Conservation (phyloP, 2,888 invertebrate species). For the Thereva nobilitata region DNA sequence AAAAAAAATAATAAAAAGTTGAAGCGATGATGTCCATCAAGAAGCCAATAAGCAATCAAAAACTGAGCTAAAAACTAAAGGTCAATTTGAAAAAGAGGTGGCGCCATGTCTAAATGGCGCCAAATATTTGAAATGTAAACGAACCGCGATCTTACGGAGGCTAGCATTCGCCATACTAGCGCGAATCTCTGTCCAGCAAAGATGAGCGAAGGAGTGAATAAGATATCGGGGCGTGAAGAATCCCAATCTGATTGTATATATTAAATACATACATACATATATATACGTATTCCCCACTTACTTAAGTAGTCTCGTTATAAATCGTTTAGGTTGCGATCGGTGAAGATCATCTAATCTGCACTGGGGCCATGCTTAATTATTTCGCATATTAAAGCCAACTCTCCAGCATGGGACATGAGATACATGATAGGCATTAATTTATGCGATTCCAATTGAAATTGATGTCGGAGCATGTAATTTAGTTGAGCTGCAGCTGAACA, state of each 20-base stretch:
- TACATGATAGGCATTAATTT: constrained; percentile 13
- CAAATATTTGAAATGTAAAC: constrained; percentile 33
- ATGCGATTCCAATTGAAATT: constrained; percentile 32
- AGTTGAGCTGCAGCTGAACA: background rate
- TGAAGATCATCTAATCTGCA: background rate
- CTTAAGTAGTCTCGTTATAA: too few relatives aligned
- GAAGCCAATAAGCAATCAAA: constrained; percentile 18
- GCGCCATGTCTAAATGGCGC: constrained; percentile 37
- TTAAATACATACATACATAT: too few relatives aligned
- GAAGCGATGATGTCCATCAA: constrained; percentile 1
- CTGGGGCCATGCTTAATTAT: constrained; percentile 17
- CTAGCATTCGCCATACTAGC: constrained; percentile 7
- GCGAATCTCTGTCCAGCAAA: background rate
- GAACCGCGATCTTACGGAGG: background rate
- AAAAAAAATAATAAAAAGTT: background rate
- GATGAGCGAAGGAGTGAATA: constrained; percentile 5
- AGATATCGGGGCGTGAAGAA: background rate
- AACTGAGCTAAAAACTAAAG: constrained; percentile 15
- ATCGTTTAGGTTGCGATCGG: background rate
- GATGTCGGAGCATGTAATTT: constrained; percentile 25
- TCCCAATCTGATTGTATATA: too few relatives aligned
- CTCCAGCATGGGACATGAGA: constrained; percentile 2
- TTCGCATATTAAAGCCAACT: constrained; percentile 7
- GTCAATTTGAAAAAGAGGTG: constrained; percentile 16
- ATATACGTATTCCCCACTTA: too few relatives aligned